phyloP scores from a whole-genome alignment of 1,140 invertebrate genomes.

The Dryas iulia region DNA sequence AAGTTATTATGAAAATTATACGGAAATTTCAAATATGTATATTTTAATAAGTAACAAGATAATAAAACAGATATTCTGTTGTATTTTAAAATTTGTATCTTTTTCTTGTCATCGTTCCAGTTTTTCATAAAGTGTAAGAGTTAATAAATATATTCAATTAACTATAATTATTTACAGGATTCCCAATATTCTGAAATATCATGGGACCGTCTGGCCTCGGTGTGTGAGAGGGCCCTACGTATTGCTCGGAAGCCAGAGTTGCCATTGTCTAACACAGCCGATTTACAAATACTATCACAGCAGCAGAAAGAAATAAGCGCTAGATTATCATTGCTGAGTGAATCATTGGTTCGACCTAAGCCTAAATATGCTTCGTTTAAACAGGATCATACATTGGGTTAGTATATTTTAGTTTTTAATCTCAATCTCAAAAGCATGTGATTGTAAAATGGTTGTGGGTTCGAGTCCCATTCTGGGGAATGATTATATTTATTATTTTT shows the following conservation, averaged over 20 bases:
- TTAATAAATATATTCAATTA: background rate
- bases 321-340: conserved; percentile 59
- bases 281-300: background rate
- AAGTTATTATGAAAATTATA: no score
- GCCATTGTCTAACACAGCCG: conserved; percentile 7
- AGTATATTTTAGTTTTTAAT: conserved; percentile 28
- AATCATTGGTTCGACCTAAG: conserved; percentile 50
- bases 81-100: no score
- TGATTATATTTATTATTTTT: no score
- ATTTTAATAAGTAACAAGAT: no score
- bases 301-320: conserved; percentile 34
- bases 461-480: no score
- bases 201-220: conserved; percentile 48
- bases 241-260: conserved; percentile 38
- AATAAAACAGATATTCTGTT: no score
- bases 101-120: no score
- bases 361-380: conserved; percentile 49
- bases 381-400: conserved; percentile 56
- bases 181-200: conserved; percentile 57
- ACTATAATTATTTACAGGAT: conserved; percentile 38
- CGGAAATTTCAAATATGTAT: no score
- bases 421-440: no score
- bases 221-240: conserved; percentile 54
- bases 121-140: background rate
- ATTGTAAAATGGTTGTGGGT: no score